Evolutionary conservation across 2,797 vertebrate species (phyloP).

Genomic region (Epinephelus awoara): DNA sequence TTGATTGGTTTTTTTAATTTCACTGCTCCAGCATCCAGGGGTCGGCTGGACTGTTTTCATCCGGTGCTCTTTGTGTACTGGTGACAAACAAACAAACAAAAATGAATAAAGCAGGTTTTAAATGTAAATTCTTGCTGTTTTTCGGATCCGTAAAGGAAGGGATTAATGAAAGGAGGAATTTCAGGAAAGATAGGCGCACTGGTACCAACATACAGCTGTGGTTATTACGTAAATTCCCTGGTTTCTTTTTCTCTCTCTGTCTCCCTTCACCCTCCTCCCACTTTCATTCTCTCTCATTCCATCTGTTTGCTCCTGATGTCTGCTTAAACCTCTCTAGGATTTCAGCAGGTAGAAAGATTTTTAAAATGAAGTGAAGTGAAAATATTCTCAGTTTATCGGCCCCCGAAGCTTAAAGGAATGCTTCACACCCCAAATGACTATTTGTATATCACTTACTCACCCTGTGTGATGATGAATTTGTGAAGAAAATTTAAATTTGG

Average conservation of each 20-base stretch:
- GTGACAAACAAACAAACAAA: background rate
- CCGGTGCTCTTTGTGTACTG: background rate
- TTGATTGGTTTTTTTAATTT: slow-evolving; percentile 31
- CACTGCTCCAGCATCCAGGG: slow-evolving; percentile 28
- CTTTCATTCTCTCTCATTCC: slow-evolving; percentile 50
- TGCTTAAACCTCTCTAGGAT: slow-evolving; percentile 53
- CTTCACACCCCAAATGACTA: no score
- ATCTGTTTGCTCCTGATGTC: slow-evolving; percentile 65
- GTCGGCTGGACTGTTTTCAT: background rate
- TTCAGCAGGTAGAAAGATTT: slow-evolving; percentile 45
- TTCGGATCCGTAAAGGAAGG: background rate
- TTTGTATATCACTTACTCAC: no score
- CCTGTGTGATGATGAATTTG: no score
- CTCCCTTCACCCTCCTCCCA: slow-evolving; percentile 16
- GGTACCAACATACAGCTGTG: slow-evolving; percentile 40
- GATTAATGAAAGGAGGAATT: slow-evolving; percentile 28
- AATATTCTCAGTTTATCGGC: slow-evolving; percentile 1
- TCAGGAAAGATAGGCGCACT: slow-evolving; percentile 8
- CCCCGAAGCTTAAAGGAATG: background rate
- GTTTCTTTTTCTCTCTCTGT: slow-evolving; percentile 41
- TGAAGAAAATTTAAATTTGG: no score
- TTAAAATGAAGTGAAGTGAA: background rate
- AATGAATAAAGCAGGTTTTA: background rate
- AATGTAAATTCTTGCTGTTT: background rate
- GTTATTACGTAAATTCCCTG: slow-evolving; percentile 40